phyloP scores from a whole-genome alignment of 2,113 vertebrate species.

The Seriola quinqueradiata region DNA sequence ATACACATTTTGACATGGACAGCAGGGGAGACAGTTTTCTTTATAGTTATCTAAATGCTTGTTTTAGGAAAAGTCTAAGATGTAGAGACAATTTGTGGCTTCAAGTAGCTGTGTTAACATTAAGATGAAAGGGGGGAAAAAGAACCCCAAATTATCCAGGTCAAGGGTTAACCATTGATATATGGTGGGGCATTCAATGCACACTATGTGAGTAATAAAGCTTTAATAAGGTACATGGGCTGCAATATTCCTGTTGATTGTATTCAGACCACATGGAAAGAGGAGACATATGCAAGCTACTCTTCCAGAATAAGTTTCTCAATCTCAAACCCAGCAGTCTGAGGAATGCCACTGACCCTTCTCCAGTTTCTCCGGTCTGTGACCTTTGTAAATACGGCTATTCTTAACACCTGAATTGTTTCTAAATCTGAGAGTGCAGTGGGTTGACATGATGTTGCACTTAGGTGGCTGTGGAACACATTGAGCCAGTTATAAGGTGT shows the following conservation, averaged over 20 bases:
- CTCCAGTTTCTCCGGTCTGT: constrained; percentile 53
- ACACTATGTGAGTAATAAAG: constrained; percentile 20
- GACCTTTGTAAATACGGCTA: constrained; percentile 64
- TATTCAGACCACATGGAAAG: constrained; percentile 17
- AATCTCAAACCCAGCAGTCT: constrained; percentile 41
- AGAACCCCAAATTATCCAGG: constrained; percentile 17
- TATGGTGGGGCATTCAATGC: constrained; percentile 4
- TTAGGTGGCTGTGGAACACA: constrained; percentile 7
- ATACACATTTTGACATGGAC: constrained; percentile 69
- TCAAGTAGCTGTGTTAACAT: constrained; percentile 49
- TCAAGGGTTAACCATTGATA: constrained; percentile 37
- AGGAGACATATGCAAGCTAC: constrained; percentile 6
- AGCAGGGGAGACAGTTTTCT: constrained; percentile 59
- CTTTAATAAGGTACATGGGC: constrained; percentile 15
- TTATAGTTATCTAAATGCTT: constrained; percentile 53
- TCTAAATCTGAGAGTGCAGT: constrained; percentile 32
- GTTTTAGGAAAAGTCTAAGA: constrained; percentile 44
- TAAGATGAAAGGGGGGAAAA: constrained; percentile 16
- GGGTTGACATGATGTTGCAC: constrained; percentile 22
- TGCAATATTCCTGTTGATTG: constrained; percentile 12
- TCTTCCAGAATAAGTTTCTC: constrained; percentile 34
- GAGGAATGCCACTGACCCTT: constrained; percentile 48
- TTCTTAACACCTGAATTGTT: constrained; percentile 64
- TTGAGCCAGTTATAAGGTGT: background rate
- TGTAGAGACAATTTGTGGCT: constrained; percentile 34